These are phyloP conservation scores for Epiperipatus broadwayi DNA, from an alignment of 2,888 invertebrate species.

Conservation along the genomic window DNA sequence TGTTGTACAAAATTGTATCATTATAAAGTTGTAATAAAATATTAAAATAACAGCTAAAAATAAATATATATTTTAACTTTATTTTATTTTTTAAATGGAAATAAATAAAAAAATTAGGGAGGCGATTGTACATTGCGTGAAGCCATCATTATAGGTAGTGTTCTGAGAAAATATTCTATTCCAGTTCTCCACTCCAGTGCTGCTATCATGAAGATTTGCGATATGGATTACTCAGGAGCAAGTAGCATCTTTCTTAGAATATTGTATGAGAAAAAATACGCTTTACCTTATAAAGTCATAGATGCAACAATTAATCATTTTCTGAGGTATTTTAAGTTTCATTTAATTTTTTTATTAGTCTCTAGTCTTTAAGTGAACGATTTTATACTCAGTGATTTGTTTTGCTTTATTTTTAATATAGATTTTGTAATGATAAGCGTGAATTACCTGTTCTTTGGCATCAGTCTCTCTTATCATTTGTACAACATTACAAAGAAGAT, in stretches of 20 bases:
- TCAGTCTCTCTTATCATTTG: conserved; percentile 77
- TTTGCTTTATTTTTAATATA: conserved; percentile 23
- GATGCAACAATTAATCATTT: conserved; percentile 90
- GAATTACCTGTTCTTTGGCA: conserved; percentile 92
- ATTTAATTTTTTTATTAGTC: conserved; percentile 8
- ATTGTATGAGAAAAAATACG: conserved; percentile 92
- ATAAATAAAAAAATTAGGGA: too few species aligned
- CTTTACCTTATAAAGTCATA: conserved; percentile 78
- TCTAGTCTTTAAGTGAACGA: not conserved
- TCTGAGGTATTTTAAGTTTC: conserved; percentile 41
- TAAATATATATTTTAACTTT: too few species aligned
- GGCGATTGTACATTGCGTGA: conserved; percentile 87
- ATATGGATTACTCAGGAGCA: conserved; percentile 91
- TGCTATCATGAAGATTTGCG: conserved; percentile 79
- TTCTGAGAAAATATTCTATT: conserved; percentile 71
- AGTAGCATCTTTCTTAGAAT: conserved; percentile 83
- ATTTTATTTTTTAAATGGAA: too few species aligned
- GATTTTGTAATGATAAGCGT: conserved; percentile 61
- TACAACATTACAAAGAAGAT: conserved; percentile 84
- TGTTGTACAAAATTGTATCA: too few species aligned
- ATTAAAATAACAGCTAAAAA: too few species aligned
- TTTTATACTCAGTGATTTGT: not conserved
- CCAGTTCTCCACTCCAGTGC: conserved; percentile 88
- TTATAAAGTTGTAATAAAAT: too few species aligned
- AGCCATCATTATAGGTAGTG: conserved; percentile 81